These are phyloP conservation scores for Phortica okadai DNA, from an alignment of 2,888 invertebrate genomes.

Conservation along the genomic window DNA sequence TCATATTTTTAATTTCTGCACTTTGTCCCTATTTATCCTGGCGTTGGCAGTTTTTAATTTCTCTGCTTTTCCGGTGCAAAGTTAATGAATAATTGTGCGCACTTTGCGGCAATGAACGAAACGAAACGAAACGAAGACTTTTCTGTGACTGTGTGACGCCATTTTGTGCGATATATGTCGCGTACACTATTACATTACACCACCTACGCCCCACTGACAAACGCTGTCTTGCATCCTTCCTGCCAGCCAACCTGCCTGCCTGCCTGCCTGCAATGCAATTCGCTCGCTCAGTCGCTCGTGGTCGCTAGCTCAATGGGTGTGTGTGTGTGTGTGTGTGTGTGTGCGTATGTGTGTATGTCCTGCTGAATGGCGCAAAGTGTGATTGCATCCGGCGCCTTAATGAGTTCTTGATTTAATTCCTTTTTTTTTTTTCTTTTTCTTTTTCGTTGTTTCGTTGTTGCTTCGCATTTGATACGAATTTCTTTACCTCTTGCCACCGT, in stretches of 20 bases:
- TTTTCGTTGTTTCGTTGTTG: not conserved
- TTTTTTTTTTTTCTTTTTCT: conserved; percentile 20
- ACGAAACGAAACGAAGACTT: conserved; percentile 33
- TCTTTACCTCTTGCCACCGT: not conserved
- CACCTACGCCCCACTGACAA: too few relatives aligned
- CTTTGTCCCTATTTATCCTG: conserved; percentile 72
- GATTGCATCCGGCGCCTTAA: conserved; percentile 75
- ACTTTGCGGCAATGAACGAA: conserved; percentile 60
- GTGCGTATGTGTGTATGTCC: conserved; percentile 12
- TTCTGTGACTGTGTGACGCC: conserved; percentile 51
- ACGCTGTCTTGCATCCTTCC: conserved; percentile 21
- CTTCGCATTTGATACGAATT: not conserved
- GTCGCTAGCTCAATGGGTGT: not conserved
- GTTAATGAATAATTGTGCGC: conserved; percentile 75
- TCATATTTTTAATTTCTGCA: conserved; percentile 72
- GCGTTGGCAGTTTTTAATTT: conserved; percentile 74
- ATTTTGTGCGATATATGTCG: conserved; percentile 45
- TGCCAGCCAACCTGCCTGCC: not conserved
- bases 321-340: not conserved
- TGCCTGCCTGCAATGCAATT: not conserved
- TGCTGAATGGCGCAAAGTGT: conserved; percentile 71
- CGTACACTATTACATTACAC: not conserved
- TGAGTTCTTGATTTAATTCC: conserved; percentile 74
- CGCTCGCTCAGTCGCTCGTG: not conserved
- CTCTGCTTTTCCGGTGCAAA: conserved; percentile 73